Evolutionary conservation across 2,888 invertebrate genomes (phyloP).

Genomic region (Amitus sp.): DNA sequence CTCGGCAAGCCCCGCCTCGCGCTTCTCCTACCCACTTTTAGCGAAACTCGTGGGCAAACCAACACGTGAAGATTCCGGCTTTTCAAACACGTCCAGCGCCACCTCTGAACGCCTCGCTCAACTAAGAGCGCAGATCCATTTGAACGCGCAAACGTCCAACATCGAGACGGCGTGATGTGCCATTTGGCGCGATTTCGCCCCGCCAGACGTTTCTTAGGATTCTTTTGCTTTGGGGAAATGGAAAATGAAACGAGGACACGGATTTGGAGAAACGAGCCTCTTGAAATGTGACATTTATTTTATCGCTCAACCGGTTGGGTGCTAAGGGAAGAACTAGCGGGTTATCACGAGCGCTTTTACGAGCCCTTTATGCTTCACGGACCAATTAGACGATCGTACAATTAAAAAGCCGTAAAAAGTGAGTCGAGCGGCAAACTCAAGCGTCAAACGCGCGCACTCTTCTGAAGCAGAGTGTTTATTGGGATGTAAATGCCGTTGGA

Average conservation of each 20-base stretch:
- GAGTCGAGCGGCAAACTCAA: slow-evolving; percentile 37
- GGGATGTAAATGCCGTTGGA: slow-evolving; percentile 66
- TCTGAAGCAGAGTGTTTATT: slow-evolving; percentile 61
- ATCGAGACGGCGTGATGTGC: slow-evolving; percentile 58
- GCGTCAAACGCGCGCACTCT: slow-evolving; percentile 41
- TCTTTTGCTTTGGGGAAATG: not conserved
- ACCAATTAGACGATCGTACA: slow-evolving; percentile 59
- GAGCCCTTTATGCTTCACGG: slow-evolving; percentile 57
- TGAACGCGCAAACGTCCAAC: slow-evolving; percentile 69
- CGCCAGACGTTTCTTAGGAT: slow-evolving; percentile 1
- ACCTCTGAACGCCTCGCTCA: slow-evolving; percentile 66
- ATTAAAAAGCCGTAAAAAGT: slow-evolving; percentile 63
- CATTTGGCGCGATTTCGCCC: slow-evolving; percentile 25
- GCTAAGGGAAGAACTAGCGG: slow-evolving; percentile 26
- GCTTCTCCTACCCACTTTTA: slow-evolving; percentile 49
- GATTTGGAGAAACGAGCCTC: slow-evolving; percentile 2
- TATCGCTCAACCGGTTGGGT: slow-evolving; percentile 37
- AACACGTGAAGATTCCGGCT: slow-evolving; percentile 11
- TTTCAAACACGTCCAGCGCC: slow-evolving; percentile 61
- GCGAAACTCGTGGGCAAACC: slow-evolving; percentile 35
- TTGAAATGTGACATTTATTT: slow-evolving; percentile 24
- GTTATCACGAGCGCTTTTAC: slow-evolving; percentile 58
- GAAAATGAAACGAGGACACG: not conserved
- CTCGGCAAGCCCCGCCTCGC: slow-evolving; percentile 55
- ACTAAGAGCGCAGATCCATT: slow-evolving; percentile 67